Evolutionary conservation across 2,888 invertebrate genomes (phyloP).

Genomic region (Drosophila eohydei): DNA sequence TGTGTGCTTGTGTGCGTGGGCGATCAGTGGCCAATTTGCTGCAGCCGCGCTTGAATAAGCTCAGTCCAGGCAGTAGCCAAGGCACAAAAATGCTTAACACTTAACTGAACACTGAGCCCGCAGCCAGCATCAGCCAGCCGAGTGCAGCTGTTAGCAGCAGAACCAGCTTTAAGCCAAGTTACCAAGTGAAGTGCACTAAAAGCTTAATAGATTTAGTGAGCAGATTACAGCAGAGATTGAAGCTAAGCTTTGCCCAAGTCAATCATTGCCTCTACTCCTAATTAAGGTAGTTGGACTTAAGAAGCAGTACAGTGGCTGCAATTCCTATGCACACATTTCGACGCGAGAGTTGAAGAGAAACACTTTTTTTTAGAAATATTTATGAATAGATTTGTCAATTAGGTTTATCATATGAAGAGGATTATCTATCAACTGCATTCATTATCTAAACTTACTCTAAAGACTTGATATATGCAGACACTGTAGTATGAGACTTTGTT

Average conservation of each 20-base stretch:
- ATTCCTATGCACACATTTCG: not conserved
- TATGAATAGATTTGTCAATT: too few species aligned
- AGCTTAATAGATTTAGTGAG: conserved; percentile 61
- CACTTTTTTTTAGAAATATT: too few species aligned
- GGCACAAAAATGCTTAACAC: conserved; percentile 66
- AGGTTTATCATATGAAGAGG: too few species aligned
- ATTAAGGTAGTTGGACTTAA: not conserved
- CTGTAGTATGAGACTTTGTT: too few species aligned
- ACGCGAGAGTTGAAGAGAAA: too few species aligned
- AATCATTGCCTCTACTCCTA: not conserved
- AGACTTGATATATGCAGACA: too few species aligned
- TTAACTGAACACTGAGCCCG: conserved; percentile 52
- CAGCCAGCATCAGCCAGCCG: conserved; percentile 13
- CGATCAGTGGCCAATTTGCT: conserved; percentile 44
- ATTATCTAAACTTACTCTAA: too few species aligned
- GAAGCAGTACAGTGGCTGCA: not conserved
- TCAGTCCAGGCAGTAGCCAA: conserved; percentile 20
- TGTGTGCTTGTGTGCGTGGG: conserved; percentile 37
- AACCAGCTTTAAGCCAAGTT: conserved; percentile 9
- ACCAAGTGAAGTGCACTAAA: conserved; percentile 40
- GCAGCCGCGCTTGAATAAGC: conserved; percentile 30
- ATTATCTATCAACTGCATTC: too few species aligned
- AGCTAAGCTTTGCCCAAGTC: conserved; percentile 11
- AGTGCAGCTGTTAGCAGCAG: not conserved
- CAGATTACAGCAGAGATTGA: conserved; percentile 27